Base-by-base conservation (phyloP, 2,888 invertebrate genomes). In the Nemurella pictetii region DNA sequence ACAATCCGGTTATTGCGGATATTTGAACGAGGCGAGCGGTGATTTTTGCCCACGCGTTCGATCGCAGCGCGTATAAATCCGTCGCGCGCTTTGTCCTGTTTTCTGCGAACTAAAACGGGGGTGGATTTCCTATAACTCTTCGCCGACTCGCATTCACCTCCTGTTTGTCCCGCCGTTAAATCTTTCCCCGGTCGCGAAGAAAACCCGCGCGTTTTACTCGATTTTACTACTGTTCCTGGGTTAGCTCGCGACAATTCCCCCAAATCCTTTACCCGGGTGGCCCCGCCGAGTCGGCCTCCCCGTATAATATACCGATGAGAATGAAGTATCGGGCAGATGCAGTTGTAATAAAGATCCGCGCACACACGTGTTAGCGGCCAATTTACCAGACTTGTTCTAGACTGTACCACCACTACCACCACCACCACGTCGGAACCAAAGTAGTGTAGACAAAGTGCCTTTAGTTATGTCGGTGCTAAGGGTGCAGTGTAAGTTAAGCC, bases 361-460 rank as follows among this genome's bases (percentile, higher is more conserved):
- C 9, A 55, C 55, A 55, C 55, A 20, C 55, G 55, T n/a, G n/a
- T n/a, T n/a, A n/a, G n/a, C n/a, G 83, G 80, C 29, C 55, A 83
- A 81, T 84, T 81, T 81, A 84, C 26, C 77, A 84, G 83, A 82
- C 84, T 85, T 55, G 1, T 12, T 55, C 55, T 55, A 55, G 55
- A 55, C 55, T 20, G 55, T 55, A n/a, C n/a, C n/a, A n/a, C n/a
- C n/a, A n/a, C n/a, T n/a, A n/a, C n/a, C n/a, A n/a, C n/a, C n/a
- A n/a, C n/a, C 55, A 12, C 15, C 2, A 55, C 15, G 55, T 20
- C 55, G 55, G 55, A 55, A 55, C 55, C 20, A 55, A 55, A 55
- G 55, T 12, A 84, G 86, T 78, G 83, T 72, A 72, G 85, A 85
- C 82, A 84, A 84, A 84, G 85, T 84, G 85, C 84, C 80, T 32